Conservation (phyloP, 2,888 invertebrate genomes). For the Leistus spinibarbis region DNA sequence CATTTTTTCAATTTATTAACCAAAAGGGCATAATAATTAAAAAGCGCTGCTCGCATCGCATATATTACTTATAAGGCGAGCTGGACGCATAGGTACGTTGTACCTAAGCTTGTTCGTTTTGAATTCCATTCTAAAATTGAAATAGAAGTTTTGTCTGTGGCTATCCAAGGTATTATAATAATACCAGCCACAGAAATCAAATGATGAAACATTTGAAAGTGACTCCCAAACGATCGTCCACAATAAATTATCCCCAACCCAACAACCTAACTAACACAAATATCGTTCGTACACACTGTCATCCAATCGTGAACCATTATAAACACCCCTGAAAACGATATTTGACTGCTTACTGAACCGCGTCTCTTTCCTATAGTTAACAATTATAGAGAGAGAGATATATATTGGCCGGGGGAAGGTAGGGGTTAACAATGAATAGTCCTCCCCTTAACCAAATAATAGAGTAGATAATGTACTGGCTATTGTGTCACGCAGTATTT, state of each 20-base stretch:
- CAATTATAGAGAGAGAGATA: conserved; percentile 10
- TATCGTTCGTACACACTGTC: neutral
- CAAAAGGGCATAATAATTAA: too few relatives aligned
- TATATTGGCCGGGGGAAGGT: neutral
- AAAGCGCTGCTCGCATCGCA: too few relatives aligned
- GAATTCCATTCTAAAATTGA: too few relatives aligned
- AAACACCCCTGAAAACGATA: conserved; percentile 15
- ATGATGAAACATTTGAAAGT: neutral
- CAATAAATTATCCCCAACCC: neutral
- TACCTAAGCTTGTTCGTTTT: too few relatives aligned
- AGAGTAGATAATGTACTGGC: conserved; percentile 10
- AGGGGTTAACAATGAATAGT: neutral
- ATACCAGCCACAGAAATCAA: neutral
- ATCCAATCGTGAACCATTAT: conserved; percentile 1
- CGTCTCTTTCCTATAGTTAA: neutral
- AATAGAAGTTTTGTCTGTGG: too few relatives aligned
- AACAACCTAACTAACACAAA: neutral
- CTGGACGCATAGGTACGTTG: too few relatives aligned
- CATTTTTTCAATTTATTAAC: too few relatives aligned
- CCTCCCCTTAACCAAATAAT: conserved; percentile 19
- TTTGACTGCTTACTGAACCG: conserved; percentile 10
- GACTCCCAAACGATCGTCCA: neutral
- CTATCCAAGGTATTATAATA: neutral
- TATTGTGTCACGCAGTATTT: conserved; percentile 5
- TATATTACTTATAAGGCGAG: too few relatives aligned